Evolutionary conservation across 2,113 vertebrate genomes (phyloP).

Genomic region (Oreochromis tanganicae): DNA sequence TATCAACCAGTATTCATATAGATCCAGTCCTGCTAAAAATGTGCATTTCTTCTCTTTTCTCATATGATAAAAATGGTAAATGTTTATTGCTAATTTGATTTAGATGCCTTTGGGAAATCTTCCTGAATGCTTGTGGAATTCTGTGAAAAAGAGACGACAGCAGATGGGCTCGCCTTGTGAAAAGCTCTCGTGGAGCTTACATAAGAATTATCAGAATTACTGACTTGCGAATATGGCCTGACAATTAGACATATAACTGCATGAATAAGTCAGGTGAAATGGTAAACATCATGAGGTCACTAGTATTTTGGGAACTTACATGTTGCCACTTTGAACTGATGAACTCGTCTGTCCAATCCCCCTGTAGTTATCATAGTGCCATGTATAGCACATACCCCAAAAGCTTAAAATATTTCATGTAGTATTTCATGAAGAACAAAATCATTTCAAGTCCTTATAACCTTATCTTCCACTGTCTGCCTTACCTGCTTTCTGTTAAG

Average conservation of each 20-base stretch:
- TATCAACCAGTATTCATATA: background rate
- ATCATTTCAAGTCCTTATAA: background rate
- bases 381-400: background rate
- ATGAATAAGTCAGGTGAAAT: background rate
- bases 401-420: background rate
- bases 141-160: background rate
- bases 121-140: background rate
- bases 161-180: background rate
- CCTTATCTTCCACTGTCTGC: background rate
- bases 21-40: background rate
- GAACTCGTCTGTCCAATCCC: background rate
- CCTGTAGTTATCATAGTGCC: background rate
- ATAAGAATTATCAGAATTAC: conserved; percentile 6
- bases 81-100: background rate
- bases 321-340: conserved; percentile 17
- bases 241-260: background rate
- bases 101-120: background rate
- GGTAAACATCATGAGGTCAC: background rate
- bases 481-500: background rate
- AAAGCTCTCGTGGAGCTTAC: background rate
- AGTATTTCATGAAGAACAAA: background rate
- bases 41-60: background rate
- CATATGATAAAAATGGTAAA: background rate
- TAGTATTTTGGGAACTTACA: background rate
- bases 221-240: background rate